These are phyloP conservation scores for Macquaria australasica DNA, from an alignment of 2,113 vertebrate genomes.

Conservation along the genomic window DNA sequence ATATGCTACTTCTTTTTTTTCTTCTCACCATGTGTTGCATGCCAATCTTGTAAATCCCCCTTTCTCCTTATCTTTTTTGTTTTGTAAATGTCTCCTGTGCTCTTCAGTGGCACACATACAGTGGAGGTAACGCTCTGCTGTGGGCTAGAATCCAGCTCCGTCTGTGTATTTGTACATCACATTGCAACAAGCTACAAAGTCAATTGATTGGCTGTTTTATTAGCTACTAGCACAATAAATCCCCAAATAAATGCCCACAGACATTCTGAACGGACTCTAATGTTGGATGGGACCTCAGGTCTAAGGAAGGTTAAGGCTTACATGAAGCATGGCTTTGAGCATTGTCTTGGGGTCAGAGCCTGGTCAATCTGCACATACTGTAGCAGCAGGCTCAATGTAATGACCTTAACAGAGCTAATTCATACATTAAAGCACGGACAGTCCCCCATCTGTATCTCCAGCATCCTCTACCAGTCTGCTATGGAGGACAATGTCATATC, in stretches of 20 bases:
- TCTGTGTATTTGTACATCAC: constrained; percentile 18
- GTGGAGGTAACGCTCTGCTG: constrained; percentile 10
- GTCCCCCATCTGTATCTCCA: constrained; percentile 37
- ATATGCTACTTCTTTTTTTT: constrained; percentile 27
- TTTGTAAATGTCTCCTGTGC: constrained; percentile 19
- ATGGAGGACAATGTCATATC: constrained; percentile 45
- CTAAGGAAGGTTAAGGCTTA: constrained; percentile 25
- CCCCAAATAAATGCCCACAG: constrained; percentile 2
- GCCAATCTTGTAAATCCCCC: constrained; percentile 32
- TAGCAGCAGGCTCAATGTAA: constrained; percentile 28
- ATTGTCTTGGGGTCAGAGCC: constrained; percentile 44
- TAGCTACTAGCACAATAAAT: background rate
- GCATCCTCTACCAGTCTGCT: constrained; percentile 26
- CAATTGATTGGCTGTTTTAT: constrained; percentile 43
- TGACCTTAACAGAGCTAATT: constrained; percentile 63
- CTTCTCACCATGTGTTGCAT: constrained; percentile 25
- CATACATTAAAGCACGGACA: constrained; percentile 38
- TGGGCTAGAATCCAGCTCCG: background rate
- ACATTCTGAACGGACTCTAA: constrained; percentile 22
- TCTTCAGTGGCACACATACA: constrained; percentile 10
- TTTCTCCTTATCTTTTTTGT: background rate
- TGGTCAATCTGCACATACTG: constrained; percentile 43
- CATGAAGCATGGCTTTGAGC: constrained; percentile 38
- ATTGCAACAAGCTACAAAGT: constrained; percentile 25
- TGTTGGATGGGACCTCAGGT: constrained; percentile 7